These are phyloP conservation scores for Trypoxylon attenuatum DNA, from an alignment of 2,888 invertebrate genomes.

Conservation along the genomic window DNA sequence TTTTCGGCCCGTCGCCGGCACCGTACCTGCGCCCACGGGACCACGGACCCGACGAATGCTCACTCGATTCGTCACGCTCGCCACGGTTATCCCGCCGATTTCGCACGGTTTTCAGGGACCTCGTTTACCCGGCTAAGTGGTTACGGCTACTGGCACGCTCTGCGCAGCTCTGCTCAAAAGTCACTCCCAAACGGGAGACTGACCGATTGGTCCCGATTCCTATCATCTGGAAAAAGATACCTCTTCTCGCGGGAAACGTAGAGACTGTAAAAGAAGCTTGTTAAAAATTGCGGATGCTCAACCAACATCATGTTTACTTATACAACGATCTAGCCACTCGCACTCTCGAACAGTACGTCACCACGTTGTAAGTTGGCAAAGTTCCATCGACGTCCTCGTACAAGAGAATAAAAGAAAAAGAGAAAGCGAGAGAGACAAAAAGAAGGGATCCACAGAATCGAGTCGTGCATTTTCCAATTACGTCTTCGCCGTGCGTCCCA, in stretches of 20 bases:
- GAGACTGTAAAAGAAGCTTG: no score
- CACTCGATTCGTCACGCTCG: constrained; percentile 36
- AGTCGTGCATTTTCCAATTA: constrained; percentile 48
- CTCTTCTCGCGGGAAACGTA: no score
- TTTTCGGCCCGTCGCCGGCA: constrained; percentile 36
- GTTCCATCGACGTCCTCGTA: no score
- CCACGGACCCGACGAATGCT: constrained; percentile 23
- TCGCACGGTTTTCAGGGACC: constrained; percentile 39
- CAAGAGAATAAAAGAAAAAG: background rate
- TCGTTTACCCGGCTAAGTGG: constrained; percentile 1
- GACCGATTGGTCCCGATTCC: no score
- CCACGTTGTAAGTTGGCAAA: no score
- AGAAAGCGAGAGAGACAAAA: no score
- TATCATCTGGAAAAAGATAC: no score
- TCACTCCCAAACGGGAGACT: background rate
- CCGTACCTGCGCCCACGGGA: constrained; percentile 33
- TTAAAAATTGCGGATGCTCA: no score
- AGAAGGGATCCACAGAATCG: constrained; percentile 16
- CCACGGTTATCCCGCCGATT: constrained; percentile 37
- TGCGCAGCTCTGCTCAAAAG: background rate
- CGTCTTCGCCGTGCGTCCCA: constrained; percentile 25
- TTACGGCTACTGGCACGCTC: background rate
- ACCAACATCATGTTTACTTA: no score
- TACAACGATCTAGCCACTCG: no score
- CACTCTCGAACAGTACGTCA: no score